phyloP scores from a whole-genome alignment of 1,140 invertebrate genomes.

The Danaus plexippus region DNA sequence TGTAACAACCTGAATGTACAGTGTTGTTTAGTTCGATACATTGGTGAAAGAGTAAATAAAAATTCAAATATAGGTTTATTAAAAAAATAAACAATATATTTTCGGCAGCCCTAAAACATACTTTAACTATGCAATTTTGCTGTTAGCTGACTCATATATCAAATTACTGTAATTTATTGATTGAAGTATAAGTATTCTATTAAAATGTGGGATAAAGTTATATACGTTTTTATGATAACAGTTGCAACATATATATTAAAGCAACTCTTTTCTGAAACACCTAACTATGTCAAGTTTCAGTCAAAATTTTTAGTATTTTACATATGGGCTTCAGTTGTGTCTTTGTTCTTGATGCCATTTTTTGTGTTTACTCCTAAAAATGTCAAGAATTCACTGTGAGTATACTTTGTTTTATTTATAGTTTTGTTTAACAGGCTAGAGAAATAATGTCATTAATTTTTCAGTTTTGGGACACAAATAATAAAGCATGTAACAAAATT shows the following conservation, averaged over 20 bases:
- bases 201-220: slow-evolving; percentile 60
- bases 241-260: slow-evolving; percentile 61
- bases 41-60: too few species aligned
- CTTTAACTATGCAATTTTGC: too few species aligned
- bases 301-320: slow-evolving; percentile 70
- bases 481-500: slow-evolving; percentile 77
- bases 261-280: slow-evolving; percentile 65
- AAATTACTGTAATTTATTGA: slow-evolving; percentile 2
- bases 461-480: slow-evolving; percentile 57
- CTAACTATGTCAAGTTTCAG: slow-evolving; percentile 68
- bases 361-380: slow-evolving; percentile 68
- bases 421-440: slow-evolving; percentile 1
- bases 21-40: too few species aligned
- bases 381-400: slow-evolving; percentile 69
- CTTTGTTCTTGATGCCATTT: slow-evolving; percentile 62
- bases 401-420: slow-evolving; percentile 23
- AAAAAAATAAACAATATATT: too few species aligned
- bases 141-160: not conserved
- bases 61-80: too few species aligned
- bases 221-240: slow-evolving; percentile 54
- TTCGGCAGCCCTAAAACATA: too few species aligned
- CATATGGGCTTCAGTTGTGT: slow-evolving; percentile 55
- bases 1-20: too few species aligned
- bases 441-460: slow-evolving; percentile 17
- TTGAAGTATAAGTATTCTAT: slow-evolving; percentile 9